Percentiles rank a stretch among this genome's conserved stretches.
Evolutionary conservation across 2,888 invertebrate species (phyloP).

Genomic region (Dasypogon diadema): DNA sequence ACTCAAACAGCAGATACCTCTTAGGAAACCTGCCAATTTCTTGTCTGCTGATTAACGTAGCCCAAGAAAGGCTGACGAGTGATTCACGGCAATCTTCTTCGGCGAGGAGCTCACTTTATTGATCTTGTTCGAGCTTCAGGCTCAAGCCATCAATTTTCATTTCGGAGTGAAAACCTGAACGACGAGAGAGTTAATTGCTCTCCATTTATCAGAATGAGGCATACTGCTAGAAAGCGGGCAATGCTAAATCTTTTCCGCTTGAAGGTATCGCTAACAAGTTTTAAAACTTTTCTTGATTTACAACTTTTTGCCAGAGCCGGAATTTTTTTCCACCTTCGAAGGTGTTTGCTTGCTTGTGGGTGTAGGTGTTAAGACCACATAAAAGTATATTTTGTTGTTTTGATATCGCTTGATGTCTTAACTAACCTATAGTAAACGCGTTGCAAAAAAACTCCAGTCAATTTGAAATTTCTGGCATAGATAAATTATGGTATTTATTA

Average conservation of each 20-base stretch:
- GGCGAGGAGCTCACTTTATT: neutral
- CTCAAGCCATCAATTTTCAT: slow-evolving; percentile 46
- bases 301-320: slow-evolving; percentile 22
- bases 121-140: slow-evolving; percentile 14
- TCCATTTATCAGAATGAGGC: slow-evolving; percentile 29
- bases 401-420: too few relatives aligned
- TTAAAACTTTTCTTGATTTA: slow-evolving; percentile 33
- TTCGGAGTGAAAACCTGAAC: slow-evolving; percentile 49
- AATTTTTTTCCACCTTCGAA: neutral
- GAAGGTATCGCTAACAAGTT: slow-evolving; percentile 36
- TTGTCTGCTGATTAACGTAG: neutral
- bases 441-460: too few relatives aligned
- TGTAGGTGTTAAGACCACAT: neutral
- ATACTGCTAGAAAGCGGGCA: slow-evolving; percentile 25
- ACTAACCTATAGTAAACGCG: too few relatives aligned
- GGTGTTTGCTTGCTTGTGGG: neutral
- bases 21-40: neutral
- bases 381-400: too few relatives aligned
- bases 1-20: neutral
- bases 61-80: neutral
- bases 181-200: slow-evolving; percentile 46
- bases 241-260: slow-evolving; percentile 30
- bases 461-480: too few relatives aligned
- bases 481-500: too few relatives aligned
- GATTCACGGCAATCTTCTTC: neutral